Conservation (phyloP, 2,797 vertebrate species). For the Phoebastria nigripes region DNA sequence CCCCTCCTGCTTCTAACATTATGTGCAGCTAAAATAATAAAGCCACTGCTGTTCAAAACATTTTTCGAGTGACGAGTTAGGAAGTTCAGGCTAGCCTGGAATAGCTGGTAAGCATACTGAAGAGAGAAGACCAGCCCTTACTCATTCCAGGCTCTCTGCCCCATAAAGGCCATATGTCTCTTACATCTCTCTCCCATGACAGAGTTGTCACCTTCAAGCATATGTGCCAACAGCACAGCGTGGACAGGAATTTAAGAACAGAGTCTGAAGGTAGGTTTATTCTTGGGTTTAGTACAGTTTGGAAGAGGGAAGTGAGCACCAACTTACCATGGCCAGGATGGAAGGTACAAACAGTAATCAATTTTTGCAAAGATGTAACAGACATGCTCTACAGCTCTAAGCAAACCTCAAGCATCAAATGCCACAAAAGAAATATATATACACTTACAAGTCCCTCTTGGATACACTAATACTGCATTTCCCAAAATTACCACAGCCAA, state of each 20-base stretch:
- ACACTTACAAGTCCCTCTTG: background rate
- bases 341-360: background rate
- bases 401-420: background rate
- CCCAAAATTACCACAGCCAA: background rate
- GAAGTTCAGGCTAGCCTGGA: background rate
- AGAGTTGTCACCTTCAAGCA: background rate
- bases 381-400: background rate
- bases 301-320: background rate
- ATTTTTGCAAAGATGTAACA: background rate
- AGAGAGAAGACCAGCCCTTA: background rate
- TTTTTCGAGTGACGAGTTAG: background rate
- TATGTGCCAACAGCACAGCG: background rate
- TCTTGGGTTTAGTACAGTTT: background rate
- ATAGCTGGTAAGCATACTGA: background rate
- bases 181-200: background rate
- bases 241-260: background rate
- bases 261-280: background rate
- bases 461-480: background rate
- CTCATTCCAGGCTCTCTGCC: background rate
- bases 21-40: background rate
- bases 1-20: background rate
- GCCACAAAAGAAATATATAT: background rate
- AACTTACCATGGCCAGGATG: accelerated
- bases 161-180: background rate
- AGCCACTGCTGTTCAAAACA: background rate